A percentile compares a stretch with the other conserved stretches of the same genome.
These are phyloP conservation scores for Temnopleurus reevesii DNA, from an alignment of 53 echinoderm and acorn worm genomes.

Conservation along the genomic window DNA sequence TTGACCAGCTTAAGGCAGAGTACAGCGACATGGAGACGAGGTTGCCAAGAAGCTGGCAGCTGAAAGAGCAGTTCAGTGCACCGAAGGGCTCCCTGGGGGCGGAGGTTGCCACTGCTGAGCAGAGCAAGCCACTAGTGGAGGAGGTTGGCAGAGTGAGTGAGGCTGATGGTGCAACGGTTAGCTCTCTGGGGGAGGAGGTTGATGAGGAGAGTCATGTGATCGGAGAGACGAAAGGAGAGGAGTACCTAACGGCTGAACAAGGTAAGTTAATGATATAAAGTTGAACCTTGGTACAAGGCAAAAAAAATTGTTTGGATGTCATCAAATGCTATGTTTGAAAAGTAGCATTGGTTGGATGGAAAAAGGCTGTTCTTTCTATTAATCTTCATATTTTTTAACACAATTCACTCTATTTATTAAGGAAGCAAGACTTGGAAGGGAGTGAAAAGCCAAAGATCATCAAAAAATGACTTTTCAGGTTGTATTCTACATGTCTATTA, in stretches of 20 bases:
- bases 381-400: no score
- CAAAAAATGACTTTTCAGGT: no score
- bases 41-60: conserved; percentile 80
- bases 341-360: no score
- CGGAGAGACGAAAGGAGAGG: not conserved
- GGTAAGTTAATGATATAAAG: no score
- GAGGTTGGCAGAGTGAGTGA: not conserved
- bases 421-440: no score
- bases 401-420: no score
- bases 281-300: no score
- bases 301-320: no score
- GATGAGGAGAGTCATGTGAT: conserved; percentile 14
- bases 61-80: conserved; percentile 63
- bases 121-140: conserved; percentile 8
- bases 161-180: not conserved
- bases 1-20: conserved; percentile 56
- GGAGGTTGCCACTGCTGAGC: conserved; percentile 6
- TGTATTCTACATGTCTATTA: no score
- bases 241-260: conserved; percentile 32
- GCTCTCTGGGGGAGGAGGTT: conserved; percentile 33
- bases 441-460: no score
- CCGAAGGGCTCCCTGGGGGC: not conserved
- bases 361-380: no score
- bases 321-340: no score
- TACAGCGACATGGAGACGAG: conserved; percentile 62